These are phyloP conservation scores for Pantherophis guttatus DNA, from an alignment of 2,113 vertebrate genomes.

Conservation along the genomic window DNA sequence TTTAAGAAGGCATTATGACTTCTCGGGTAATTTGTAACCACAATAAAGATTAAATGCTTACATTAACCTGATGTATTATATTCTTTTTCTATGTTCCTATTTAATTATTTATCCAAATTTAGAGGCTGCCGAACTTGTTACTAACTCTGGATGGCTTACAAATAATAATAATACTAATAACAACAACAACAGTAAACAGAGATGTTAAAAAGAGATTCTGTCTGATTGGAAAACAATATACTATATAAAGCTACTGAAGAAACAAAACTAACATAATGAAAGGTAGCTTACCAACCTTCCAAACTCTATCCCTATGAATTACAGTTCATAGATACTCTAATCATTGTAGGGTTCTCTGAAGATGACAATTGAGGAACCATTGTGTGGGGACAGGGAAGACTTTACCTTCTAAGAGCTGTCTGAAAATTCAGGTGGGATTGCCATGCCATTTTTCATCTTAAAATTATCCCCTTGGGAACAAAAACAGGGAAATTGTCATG, in stretches of 20 bases:
- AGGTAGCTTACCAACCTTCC: background rate
- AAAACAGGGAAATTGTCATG: background rate
- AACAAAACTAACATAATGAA: background rate
- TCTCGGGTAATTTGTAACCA: background rate
- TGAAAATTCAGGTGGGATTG: background rate
- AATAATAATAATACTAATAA: rapidly evolving
- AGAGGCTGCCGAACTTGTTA: background rate
- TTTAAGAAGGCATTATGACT: background rate
- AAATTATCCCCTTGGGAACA: background rate
- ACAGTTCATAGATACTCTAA: background rate
- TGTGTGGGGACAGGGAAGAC: background rate
- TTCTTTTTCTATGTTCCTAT: background rate
- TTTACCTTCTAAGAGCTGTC: background rate
- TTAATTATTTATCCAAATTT: background rate
- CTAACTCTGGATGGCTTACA: background rate
- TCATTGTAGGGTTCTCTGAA: background rate
- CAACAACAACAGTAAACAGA: no score
- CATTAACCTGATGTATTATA: background rate
- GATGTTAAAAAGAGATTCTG: background rate
- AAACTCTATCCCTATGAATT: background rate
- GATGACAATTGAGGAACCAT: background rate
- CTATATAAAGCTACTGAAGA: background rate
- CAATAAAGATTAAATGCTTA: background rate
- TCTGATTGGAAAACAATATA: background rate
- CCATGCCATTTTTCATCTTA: background rate